Evolutionary conservation across 2,888 invertebrate species (phyloP), one percentile per base, ranked within the genome.

Genomic region (Julus scanicus): DNA sequence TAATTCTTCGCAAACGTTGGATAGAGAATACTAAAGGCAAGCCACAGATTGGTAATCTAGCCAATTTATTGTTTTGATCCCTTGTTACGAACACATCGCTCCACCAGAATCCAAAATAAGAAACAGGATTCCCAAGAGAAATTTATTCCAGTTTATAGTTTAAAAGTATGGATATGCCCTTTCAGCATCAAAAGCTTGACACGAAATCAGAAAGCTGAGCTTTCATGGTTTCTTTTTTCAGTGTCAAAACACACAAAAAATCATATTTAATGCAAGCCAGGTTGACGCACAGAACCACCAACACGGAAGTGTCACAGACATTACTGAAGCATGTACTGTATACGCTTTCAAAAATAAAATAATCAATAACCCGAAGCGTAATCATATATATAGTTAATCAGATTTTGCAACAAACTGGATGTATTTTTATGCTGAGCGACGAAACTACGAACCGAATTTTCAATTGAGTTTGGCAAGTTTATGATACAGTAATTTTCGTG

Each of bases 201-300:
- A 71, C 71, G 71, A 29, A 71, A 71, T 71, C 71, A 71, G 71
- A 20, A 29, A 71, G 71, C 71, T 29, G 71, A 20, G 8, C 6
- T 8, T 71, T 1, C n/a, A 71, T 29, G 29, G 29, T 71, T 71
- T 71, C 29, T n/a, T 71, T 20, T 6, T 20, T 29, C 71, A 29
- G 29, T 71, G 71, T 71, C 71, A 29, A 71, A 71, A n/a, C 71
- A 71, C 29, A 71, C n/a, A n/a, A n/a, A 71, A 71, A 17, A 20
- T 71, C 71, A 71, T 71, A 71, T 71, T 71, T 71, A 71, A 71
- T 71, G 71, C 71, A 71, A 71, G 71, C 71, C 71, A 71, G 71
- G 71, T 71, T 71, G 71, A 71, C 20, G 29, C 29, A 6, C 71
- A 71, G 71, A 71, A 29, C 3, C 44, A 20, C 71, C 29, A 29